Evolutionary conservation across 2,113 vertebrate species (phyloP).

Genomic region (Ochotona curzoniae): DNA sequence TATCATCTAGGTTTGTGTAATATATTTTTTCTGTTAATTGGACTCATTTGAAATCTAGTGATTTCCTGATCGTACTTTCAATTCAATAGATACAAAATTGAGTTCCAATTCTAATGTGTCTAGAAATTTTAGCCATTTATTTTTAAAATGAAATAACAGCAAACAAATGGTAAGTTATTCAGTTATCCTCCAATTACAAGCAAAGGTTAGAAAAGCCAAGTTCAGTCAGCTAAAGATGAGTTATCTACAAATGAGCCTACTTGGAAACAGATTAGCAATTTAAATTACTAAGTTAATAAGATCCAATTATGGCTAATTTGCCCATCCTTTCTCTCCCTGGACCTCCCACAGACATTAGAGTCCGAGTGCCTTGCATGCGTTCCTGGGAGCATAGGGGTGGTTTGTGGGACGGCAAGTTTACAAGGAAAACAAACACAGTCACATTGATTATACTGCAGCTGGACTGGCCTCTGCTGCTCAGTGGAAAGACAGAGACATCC

Average conservation of each 20-base stretch:
- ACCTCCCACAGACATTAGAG: constrained; percentile 58
- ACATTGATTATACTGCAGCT: not conserved
- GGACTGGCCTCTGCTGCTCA: not conserved
- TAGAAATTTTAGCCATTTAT: constrained; percentile 36
- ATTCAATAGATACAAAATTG: not conserved
- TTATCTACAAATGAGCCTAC: constrained; percentile 70
- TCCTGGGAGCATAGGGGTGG: not conserved
- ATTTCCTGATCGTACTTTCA: constrained; percentile 24
- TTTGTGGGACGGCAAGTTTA: not conserved
- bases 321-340: constrained; percentile 56
- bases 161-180: constrained; percentile 46
- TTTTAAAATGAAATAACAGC: constrained; percentile 49
- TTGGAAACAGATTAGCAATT: constrained; percentile 79
- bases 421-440: not conserved
- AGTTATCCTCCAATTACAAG: constrained; percentile 41
- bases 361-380: constrained; percentile 31
- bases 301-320: constrained; percentile 76
- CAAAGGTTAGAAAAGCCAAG: constrained; percentile 63
- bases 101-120: not conserved
- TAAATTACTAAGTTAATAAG: constrained; percentile 78
- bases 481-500: no score
- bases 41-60: constrained; percentile 24
- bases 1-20: not conserved
- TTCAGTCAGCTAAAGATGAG: constrained; percentile 69
- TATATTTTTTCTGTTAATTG: not conserved